Conservation (phyloP, 2,797 vertebrate species). For the Bradypus variegatus region DNA sequence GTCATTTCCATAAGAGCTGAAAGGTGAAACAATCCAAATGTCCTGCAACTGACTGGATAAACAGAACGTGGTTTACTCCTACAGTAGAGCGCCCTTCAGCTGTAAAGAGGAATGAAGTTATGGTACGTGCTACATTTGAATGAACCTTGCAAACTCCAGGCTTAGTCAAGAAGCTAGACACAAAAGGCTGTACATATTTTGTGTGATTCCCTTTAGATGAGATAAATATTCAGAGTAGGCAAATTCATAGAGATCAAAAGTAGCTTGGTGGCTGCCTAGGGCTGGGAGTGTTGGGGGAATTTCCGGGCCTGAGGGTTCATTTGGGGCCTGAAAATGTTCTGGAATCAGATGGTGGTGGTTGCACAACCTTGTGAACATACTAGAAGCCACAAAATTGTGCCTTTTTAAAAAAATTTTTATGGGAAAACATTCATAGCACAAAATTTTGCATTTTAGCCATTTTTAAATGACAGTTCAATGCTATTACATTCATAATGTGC, state of each 20-base stretch:
- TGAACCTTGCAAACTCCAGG: accelerated
- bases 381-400: no score
- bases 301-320: background rate
- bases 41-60: background rate
- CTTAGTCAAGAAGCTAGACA: background rate
- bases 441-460: no score
- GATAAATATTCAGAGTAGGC: no score
- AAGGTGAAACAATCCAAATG: no score
- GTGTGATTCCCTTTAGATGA: accelerated
- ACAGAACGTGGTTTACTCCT: accelerated
- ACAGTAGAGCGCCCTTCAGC: background rate
- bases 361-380: background rate
- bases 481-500: no score
- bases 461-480: no score
- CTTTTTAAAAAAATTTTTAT: no score
- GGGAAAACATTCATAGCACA: no score
- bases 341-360: no score
- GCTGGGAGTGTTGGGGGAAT: no score
- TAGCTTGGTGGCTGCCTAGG: background rate
- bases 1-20: background rate
- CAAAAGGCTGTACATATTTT: accelerated
- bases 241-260: accelerated
- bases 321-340: background rate
- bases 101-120: background rate
- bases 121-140: accelerated